phyloP scores from a whole-genome alignment of 2,797 vertebrate species.

The Notolabrus celidotus region DNA sequence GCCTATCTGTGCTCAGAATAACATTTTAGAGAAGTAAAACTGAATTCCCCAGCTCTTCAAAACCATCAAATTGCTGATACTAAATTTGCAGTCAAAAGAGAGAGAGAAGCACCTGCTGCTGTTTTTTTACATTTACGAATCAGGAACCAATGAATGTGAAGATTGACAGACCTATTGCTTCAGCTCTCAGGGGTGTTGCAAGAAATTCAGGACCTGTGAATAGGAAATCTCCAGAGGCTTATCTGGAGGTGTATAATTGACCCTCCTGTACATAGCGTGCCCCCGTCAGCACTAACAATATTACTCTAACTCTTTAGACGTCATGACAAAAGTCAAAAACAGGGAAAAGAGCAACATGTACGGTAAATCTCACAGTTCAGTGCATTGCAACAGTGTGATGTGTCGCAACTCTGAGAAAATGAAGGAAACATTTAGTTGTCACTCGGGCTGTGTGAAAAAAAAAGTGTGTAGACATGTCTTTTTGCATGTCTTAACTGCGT shows the following conservation, averaged over 20 bases:
- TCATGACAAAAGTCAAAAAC: too few relatives aligned
- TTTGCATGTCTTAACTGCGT: too few relatives aligned
- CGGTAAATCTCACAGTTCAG: too few relatives aligned
- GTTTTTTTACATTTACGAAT: neutral
- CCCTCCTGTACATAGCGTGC: too few relatives aligned
- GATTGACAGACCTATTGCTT: neutral
- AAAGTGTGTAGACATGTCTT: neutral
- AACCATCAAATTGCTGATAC: neutral
- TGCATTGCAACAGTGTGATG: too few relatives aligned
- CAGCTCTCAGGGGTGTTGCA: too few relatives aligned
- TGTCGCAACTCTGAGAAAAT: constrained; percentile 24
- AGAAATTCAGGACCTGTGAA: too few relatives aligned
- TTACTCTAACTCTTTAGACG: too few relatives aligned
- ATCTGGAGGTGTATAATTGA: too few relatives aligned
- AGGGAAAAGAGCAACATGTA: too few relatives aligned
- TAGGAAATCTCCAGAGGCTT: too few relatives aligned
- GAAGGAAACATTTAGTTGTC: constrained; percentile 14
- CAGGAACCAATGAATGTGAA: neutral
- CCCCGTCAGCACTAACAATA: too few relatives aligned
- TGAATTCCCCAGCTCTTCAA: neutral
- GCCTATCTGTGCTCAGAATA: neutral
- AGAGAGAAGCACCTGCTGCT: neutral
- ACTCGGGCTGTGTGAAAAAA: neutral
- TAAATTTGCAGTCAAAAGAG: neutral
- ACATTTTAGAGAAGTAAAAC: neutral